Evolutionary conservation across 2,888 invertebrate genomes (phyloP).

Genomic region (Stenoptilia bipunctidactyla): DNA sequence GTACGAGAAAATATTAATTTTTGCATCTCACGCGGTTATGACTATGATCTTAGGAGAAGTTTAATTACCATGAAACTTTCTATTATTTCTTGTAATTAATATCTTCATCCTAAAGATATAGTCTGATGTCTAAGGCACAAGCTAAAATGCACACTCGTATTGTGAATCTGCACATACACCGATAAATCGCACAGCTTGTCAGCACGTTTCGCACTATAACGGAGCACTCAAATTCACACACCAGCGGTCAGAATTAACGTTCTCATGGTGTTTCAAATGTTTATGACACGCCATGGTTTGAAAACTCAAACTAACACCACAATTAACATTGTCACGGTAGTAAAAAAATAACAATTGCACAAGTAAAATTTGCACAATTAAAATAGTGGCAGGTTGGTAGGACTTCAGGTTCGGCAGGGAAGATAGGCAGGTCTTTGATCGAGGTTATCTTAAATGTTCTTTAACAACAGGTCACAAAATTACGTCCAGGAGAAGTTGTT

Average conservation of each 20-base stretch:
- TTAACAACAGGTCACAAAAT: conserved; percentile 84
- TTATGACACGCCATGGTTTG: conserved; percentile 5
- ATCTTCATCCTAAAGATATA: neutral
- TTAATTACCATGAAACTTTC: too few relatives aligned
- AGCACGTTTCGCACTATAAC: conserved; percentile 64
- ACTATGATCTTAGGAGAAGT: conserved; percentile 28
- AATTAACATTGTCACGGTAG: conserved; percentile 46
- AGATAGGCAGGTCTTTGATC: conserved; percentile 40
- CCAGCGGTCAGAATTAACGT: too few relatives aligned
- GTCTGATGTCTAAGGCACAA: conserved; percentile 32
- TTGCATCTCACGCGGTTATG: conserved; percentile 53
- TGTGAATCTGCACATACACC: conserved; percentile 55
- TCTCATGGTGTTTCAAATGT: too few relatives aligned
- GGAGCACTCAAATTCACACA: conserved; percentile 15
- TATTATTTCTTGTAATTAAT: neutral
- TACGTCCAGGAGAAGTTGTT: conserved; percentile 93
- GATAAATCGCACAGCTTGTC: conserved; percentile 65
- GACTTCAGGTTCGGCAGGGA: conserved; percentile 59
- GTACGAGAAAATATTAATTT: conserved; percentile 46
- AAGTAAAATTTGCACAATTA: conserved; percentile 49
- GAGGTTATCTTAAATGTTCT: conserved; percentile 61
- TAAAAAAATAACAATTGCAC: conserved; percentile 62
- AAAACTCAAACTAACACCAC: conserved; percentile 49
- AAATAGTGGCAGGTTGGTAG: conserved; percentile 24
- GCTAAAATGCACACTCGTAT: conserved; percentile 55